Percentiles rank a stretch among this genome's conserved stretches.
These are phyloP conservation scores for Emydura subglobosa DNA, from an alignment of 2,113 vertebrate species.

Conservation along the genomic window DNA sequence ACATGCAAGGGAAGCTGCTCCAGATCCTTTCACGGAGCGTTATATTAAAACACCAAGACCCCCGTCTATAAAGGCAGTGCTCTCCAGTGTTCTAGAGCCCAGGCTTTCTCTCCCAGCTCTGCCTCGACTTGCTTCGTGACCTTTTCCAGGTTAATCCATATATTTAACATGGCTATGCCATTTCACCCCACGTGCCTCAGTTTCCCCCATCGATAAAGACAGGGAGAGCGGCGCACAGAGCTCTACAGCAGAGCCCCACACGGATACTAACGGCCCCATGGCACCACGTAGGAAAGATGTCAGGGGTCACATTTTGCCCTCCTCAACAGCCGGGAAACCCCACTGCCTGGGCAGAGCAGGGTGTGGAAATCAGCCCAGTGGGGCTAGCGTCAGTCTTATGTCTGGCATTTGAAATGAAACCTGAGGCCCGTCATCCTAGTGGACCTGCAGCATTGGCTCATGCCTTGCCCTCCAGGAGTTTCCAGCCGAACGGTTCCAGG, in stretches of 20 bases:
- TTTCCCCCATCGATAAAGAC: background rate
- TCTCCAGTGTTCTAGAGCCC: background rate
- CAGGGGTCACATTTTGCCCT: background rate
- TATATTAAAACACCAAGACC: background rate
- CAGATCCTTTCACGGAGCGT: too few relatives aligned
- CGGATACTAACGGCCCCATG: background rate
- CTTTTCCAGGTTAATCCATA: background rate
- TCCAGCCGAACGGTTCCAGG: background rate
- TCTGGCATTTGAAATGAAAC: background rate
- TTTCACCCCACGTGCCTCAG: background rate
- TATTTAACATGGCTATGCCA: too few relatives aligned
- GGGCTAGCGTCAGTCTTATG: background rate
- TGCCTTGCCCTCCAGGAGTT: background rate
- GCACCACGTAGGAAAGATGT: background rate
- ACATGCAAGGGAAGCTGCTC: background rate
- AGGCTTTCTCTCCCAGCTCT: background rate
- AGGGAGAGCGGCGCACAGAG: background rate
- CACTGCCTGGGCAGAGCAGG: background rate
- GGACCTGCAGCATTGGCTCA: background rate
- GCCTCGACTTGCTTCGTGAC: background rate
- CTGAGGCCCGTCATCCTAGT: background rate
- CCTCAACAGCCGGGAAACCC: background rate
- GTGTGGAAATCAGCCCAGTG: background rate
- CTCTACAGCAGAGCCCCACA: background rate
- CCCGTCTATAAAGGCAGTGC: background rate